These are phyloP conservation scores for Catalaphyllia jardinei DNA, from an alignment of 64 coral and sea anemone species.

Conservation along the genomic window DNA sequence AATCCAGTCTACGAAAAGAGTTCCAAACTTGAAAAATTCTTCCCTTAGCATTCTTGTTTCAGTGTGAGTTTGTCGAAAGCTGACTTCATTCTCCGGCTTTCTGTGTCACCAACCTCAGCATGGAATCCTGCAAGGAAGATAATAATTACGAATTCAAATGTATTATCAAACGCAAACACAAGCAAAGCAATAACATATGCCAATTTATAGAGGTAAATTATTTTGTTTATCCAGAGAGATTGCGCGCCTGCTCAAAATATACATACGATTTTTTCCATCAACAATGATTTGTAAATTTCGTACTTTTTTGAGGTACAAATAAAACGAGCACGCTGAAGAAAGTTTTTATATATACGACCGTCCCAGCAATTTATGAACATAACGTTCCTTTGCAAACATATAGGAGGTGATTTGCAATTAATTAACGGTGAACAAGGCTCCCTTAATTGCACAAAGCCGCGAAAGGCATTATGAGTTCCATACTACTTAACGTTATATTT, in stretches of 20 bases:
- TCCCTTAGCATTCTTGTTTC: neutral
- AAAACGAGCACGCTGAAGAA: neutral
- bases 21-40: neutral
- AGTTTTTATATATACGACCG: neutral
- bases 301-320: neutral
- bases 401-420: constrained; percentile 4
- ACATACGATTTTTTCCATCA: neutral
- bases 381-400: neutral
- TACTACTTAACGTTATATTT: no score
- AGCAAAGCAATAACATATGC: constrained; percentile 20
- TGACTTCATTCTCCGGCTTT: neutral
- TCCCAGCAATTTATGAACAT: neutral
- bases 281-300: neutral
- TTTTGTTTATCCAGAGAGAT: neutral
- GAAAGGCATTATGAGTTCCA: neutral
- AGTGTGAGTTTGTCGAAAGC: neutral
- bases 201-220: neutral
- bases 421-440: neutral
- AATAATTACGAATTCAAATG: constrained; percentile 25
- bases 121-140: constrained; percentile 42
- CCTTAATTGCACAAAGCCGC: neutral
- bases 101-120: neutral
- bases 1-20: neutral
- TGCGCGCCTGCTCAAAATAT: neutral
- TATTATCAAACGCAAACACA: constrained; percentile 36